A percentile compares a stretch with the other conserved stretches of the same genome.
These are phyloP conservation scores for Microcebus griseorufus DNA, from an alignment of 2,113 vertebrate genomes.

Conservation along the genomic window DNA sequence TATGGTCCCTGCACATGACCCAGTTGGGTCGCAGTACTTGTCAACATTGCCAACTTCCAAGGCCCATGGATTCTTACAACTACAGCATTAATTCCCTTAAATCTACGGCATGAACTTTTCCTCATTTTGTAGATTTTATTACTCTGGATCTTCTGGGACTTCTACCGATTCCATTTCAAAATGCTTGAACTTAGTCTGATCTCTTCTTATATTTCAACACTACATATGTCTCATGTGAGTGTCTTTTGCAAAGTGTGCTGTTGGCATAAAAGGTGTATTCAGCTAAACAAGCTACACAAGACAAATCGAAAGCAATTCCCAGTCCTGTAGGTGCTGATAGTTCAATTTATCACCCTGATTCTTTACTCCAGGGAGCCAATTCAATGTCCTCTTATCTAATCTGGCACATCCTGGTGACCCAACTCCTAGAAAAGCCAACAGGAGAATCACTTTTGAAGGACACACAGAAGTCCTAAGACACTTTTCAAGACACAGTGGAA, in stretches of 20 bases:
- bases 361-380: conserved; percentile 38
- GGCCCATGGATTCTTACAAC: neutral
- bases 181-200: neutral
- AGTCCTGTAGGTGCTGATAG: conserved; percentile 61
- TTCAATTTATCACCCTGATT: conserved; percentile 73
- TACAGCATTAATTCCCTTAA: conserved; percentile 2
- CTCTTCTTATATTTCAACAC: conserved; percentile 13
- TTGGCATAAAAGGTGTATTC: conserved; percentile 29
- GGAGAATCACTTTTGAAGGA: conserved; percentile 35
- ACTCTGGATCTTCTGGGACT: neutral
- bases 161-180: conserved; percentile 17
- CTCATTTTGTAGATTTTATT: conserved; percentile 28
- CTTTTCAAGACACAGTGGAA: conserved; percentile 19
- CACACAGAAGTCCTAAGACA: neutral
- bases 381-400: conserved; percentile 45
- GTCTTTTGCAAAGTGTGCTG: neutral
- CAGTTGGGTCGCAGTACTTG: neutral
- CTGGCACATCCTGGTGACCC: conserved; percentile 14
- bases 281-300: conserved; percentile 62
- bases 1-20: neutral
- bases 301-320: conserved; percentile 72
- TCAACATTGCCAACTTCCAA: neutral
- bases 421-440: conserved; percentile 61
- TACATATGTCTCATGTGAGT: neutral
- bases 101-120: neutral